Conservation (phyloP, 2,888 invertebrate genomes). For the Phortica magna region DNA sequence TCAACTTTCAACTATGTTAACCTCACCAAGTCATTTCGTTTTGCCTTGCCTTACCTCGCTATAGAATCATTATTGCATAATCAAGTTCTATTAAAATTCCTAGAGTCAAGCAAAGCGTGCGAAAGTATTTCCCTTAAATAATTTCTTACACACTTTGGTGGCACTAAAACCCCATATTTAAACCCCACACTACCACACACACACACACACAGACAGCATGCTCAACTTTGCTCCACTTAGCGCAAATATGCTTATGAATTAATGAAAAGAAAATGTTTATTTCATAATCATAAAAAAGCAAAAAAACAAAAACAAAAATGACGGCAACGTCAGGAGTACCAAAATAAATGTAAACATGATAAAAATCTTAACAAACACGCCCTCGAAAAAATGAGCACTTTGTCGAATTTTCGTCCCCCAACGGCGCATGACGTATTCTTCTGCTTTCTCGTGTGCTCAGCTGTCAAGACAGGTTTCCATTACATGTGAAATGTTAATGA, state of each 20-base stretch:
- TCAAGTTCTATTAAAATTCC: conserved; percentile 49
- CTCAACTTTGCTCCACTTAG: conserved; percentile 54
- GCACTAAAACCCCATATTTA: not conserved
- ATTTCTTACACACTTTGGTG: conserved; percentile 59
- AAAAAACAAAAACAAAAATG: not conserved
- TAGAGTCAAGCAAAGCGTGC: conserved; percentile 61
- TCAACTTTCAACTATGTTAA: not conserved
- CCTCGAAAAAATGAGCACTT: conserved; percentile 34
- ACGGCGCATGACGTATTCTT: conserved; percentile 41
- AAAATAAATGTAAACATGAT: conserved; percentile 42
- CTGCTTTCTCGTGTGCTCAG: conserved; percentile 42
- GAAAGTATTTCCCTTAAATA: conserved; percentile 57
- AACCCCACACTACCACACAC: not conserved
- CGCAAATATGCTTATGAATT: conserved; percentile 70
- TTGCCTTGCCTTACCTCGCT: not conserved
- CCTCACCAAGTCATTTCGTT: not conserved
- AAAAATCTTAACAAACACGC: conserved; percentile 48
- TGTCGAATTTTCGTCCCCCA: not conserved
- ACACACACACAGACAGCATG: not conserved
- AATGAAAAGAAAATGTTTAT: conserved; percentile 70
- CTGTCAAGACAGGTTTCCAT: conserved; percentile 52
- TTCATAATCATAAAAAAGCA: conserved; percentile 40
- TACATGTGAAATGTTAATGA: conserved; percentile 30
- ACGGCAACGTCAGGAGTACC: conserved; percentile 7
- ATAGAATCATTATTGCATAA: conserved; percentile 26